Conservation (phyloP, 2,797 vertebrate species). For the Pseudochirops corinnae region DNA sequence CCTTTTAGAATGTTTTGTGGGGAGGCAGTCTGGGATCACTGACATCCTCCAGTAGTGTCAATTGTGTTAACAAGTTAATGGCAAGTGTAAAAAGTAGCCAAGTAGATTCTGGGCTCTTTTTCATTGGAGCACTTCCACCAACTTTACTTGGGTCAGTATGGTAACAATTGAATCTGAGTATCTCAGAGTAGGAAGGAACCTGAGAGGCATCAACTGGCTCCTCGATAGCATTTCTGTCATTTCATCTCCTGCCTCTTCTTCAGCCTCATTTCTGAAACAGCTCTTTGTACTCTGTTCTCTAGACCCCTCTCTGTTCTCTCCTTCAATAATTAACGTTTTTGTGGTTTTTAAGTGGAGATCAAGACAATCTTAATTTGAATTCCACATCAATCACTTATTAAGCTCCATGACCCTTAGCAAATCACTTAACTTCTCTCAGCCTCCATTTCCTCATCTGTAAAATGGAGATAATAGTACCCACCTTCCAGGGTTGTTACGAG, state of each 20-base stretch:
- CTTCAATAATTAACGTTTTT: not conserved
- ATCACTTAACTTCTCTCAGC: not conserved
- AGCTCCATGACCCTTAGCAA: not conserved
- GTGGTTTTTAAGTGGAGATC: not conserved
- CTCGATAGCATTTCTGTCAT: not conserved
- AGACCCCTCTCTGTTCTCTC: not conserved
- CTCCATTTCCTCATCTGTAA: not conserved
- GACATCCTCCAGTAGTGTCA: not conserved
- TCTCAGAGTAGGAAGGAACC: not conserved
- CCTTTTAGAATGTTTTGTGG: not conserved
- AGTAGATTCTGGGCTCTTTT: not conserved
- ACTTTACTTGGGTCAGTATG: not conserved
- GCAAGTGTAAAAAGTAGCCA: not conserved
- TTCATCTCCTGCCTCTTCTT: not conserved
- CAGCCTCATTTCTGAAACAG: not conserved
- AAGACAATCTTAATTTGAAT: not conserved
- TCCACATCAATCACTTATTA: not conserved
- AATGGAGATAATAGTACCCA: not conserved
- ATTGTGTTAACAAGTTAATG: not conserved
- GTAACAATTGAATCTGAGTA: not conserved
- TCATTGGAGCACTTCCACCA: not conserved
- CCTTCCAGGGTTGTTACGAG: not conserved
- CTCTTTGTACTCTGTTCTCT: not conserved
- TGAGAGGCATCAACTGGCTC: not conserved
- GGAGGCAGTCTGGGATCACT: not conserved